phyloP scores from a whole-genome alignment of 92 coral and sea anemone genomes.

The Muricea muricata region DNA sequence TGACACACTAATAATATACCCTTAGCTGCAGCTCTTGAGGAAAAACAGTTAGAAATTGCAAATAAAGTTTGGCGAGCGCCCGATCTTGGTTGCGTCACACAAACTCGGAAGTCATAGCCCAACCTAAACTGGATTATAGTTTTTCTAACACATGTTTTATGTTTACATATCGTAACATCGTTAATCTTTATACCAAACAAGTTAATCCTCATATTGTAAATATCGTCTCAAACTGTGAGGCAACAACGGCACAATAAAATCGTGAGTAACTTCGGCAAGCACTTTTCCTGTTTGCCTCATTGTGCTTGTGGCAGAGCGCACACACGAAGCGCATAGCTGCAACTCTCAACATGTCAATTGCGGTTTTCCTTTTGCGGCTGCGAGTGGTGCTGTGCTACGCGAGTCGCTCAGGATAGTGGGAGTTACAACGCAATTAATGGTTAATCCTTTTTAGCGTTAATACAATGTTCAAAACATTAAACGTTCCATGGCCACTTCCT shows the following conservation, averaged over 20 bases:
- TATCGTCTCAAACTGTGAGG: not conserved
- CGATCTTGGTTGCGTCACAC: too few species aligned
- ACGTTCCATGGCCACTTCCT: slow-evolving; percentile 35
- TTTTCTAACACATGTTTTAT: not conserved
- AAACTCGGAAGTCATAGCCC: too few species aligned
- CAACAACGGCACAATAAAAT: not conserved
- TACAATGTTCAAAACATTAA: slow-evolving; percentile 14
- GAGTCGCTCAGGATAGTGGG: not conserved
- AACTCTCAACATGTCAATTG: not conserved
- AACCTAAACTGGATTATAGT: too few species aligned
- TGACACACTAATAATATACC: too few species aligned
- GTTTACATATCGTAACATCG: not conserved
- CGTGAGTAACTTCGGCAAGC: not conserved
- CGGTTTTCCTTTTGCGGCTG: not conserved
- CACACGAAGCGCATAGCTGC: not conserved
- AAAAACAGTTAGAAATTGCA: too few species aligned
- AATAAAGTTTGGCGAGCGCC: too few species aligned
- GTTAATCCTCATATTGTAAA: not conserved
- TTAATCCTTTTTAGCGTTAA: slow-evolving; percentile 13
- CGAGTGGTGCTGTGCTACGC: not conserved
- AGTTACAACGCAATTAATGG: not conserved
- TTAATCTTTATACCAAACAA: not conserved
- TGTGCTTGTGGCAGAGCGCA: not conserved
- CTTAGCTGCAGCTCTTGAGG: too few species aligned
- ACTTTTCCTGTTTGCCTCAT: not conserved